These are phyloP conservation scores for Acanthurus tractus DNA, from an alignment of 2,797 vertebrate species.

Conservation along the genomic window DNA sequence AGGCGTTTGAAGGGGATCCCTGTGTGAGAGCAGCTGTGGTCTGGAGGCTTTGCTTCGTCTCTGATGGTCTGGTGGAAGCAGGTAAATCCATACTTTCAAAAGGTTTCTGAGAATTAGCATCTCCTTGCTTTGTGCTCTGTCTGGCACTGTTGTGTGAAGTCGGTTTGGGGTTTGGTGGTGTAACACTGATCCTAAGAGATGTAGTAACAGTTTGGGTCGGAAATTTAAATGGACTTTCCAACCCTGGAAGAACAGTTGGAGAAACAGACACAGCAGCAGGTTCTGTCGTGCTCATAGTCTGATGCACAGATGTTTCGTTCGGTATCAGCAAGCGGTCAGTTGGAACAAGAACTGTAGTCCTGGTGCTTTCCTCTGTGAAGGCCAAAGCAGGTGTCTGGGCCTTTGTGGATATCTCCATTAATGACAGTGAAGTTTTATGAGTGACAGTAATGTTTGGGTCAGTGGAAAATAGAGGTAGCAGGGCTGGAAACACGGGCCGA, in stretches of 20 bases:
- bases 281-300: slow-evolving; percentile 28
- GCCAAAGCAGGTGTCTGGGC: slow-evolving; percentile 64
- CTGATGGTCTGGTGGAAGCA: slow-evolving; percentile 40
- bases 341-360: slow-evolving; percentile 55
- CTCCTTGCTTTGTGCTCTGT: slow-evolving; percentile 39
- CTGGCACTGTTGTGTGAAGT: slow-evolving; percentile 35
- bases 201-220: slow-evolving; percentile 65
- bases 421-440: slow-evolving; percentile 47
- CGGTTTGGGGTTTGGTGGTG: slow-evolving; percentile 49
- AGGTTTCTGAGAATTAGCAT: slow-evolving; percentile 36
- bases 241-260: slow-evolving; percentile 46
- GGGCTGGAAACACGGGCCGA: slow-evolving; percentile 87
- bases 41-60: slow-evolving; percentile 53
- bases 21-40: slow-evolving; percentile 44
- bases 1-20: slow-evolving; percentile 40
- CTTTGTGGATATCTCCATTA: slow-evolving; percentile 65
- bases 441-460: slow-evolving; percentile 81
- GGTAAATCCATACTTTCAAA: slow-evolving; percentile 56
- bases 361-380: slow-evolving; percentile 47
- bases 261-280: slow-evolving; percentile 49
- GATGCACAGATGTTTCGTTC: slow-evolving; percentile 56
- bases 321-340: slow-evolving; percentile 31
- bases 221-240: slow-evolving; percentile 67
- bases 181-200: slow-evolving; percentile 59
- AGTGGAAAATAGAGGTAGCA: slow-evolving; percentile 86